Conservation (phyloP, 2,797 vertebrate genomes). For the Knipowitschia caucasica region DNA sequence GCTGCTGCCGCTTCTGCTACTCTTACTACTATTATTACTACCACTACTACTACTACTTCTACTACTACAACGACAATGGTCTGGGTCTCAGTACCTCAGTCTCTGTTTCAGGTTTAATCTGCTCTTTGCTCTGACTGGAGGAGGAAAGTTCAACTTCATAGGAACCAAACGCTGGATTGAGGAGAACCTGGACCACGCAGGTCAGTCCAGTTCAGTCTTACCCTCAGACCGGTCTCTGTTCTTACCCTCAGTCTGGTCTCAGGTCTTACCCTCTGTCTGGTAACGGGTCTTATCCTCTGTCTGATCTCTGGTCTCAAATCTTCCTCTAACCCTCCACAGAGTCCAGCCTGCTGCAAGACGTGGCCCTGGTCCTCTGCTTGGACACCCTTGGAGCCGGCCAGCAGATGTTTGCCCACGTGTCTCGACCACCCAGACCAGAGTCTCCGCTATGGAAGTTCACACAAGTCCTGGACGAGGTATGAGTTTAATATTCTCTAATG, state of each 20-base stretch:
- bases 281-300: neutral
- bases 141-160: constrained; percentile 81
- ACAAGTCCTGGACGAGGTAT: constrained; percentile 74
- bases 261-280: neutral
- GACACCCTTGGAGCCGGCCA: constrained; percentile 77
- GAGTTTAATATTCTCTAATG: no score
- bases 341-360: constrained; percentile 80
- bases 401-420: constrained; percentile 76
- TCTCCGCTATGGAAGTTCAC: constrained; percentile 68
- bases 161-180: constrained; percentile 83
- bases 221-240: neutral
- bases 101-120: constrained; percentile 69
- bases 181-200: constrained; percentile 81
- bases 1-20: neutral
- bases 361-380: constrained; percentile 79
- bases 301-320: no score
- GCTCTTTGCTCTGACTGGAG: constrained; percentile 79
- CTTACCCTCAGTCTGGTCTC: neutral
- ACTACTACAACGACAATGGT: neutral
- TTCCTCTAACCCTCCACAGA: neutral
- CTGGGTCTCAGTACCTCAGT: neutral
- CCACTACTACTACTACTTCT: neutral
- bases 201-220: constrained; percentile 38
- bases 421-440: constrained; percentile 72
- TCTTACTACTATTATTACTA: neutral